Evolutionary conservation across 2,888 invertebrate genomes (phyloP).

Genomic region (Camponotus fellah): DNA sequence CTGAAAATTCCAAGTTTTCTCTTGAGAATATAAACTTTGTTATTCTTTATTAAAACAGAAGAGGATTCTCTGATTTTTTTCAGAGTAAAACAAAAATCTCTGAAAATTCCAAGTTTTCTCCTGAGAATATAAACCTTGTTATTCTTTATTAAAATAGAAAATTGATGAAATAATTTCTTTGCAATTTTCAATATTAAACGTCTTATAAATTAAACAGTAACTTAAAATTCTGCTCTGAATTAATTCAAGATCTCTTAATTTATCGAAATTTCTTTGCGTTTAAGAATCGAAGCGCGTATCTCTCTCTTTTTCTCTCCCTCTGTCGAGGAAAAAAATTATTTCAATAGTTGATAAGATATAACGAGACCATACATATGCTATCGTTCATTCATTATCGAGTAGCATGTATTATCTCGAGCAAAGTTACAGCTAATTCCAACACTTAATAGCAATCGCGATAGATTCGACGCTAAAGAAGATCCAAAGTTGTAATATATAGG

Average conservation of each 20-base stretch:
- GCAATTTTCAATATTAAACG: not conserved
- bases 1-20: too few species aligned
- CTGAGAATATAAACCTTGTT: too few species aligned
- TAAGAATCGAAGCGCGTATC: not conserved
- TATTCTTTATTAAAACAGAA: not conserved
- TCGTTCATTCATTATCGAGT: not conserved
- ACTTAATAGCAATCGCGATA: not conserved
- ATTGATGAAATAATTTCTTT: not conserved
- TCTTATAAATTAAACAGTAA: not conserved
- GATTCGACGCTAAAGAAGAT: not conserved
- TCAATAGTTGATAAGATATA: not conserved
- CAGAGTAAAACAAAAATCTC: too few species aligned
- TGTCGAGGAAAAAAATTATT: not conserved
- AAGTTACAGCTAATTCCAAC: not conserved
- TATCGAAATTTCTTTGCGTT: not conserved
- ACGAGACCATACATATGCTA: not conserved
- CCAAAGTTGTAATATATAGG: slow-evolving; percentile 1
- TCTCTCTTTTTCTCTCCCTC: too few species aligned
- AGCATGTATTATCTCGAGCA: not conserved
- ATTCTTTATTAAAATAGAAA: not conserved
- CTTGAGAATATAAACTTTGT: too few species aligned
- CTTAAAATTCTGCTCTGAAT: not conserved
- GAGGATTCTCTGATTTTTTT: too few species aligned
- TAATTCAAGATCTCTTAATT: not conserved
- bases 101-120: too few species aligned